Evolutionary conservation across 2,113 vertebrate genomes (phyloP), one percentile per base, ranked within the genome.

Genomic region (Mesembrinibis cayennensis): DNA sequence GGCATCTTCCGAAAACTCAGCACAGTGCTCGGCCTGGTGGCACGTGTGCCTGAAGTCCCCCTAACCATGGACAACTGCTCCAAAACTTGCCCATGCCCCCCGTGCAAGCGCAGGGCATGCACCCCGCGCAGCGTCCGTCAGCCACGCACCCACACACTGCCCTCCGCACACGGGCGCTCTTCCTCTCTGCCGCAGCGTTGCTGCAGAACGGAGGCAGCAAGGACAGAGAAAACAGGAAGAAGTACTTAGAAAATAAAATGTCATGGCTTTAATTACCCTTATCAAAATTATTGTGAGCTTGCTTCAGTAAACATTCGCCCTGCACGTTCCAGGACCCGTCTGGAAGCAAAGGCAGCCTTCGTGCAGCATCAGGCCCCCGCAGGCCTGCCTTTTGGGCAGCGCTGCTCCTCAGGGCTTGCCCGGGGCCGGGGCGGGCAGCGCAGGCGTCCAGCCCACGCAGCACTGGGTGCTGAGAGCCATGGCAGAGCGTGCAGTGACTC

Each of bases 131-230:
- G 56, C 19, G 0, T 29, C 71, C 52, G 11, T 23, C 63, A 36
- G 63, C 55, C 40, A 0, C 1, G 17, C 32, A 9, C 32, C 71
- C 62, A 22, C 26, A 7, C 4, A 4, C 45, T 52, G 53, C 53
- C 21, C 26, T 4, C 21, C 1, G 1, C 9, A 2, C 13, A 12
- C 16, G 6, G 5, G 5, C 1, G 1, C 26, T 38, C 22, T 4
- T 30, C 45, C 45, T 22, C 53, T 32, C 45, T 17, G 62, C 65
- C 2, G 5, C 2, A 1, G 52, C 44, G 3, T 12, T 22, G 42
- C 72, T 49, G 45, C 73, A 6, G 55, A 32, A 19, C 21, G 3
- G 4, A 14, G 0, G 5, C 38, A 18, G 4, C 56, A 8, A 15
- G 40, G 65, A 18, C 6, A 27, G 56, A 42, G 44, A 42, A 13